Evolutionary conservation across 2,888 invertebrate species (phyloP), one percentile per base, ranked within the genome.

Genomic region (Zygogramma bicolorata): DNA sequence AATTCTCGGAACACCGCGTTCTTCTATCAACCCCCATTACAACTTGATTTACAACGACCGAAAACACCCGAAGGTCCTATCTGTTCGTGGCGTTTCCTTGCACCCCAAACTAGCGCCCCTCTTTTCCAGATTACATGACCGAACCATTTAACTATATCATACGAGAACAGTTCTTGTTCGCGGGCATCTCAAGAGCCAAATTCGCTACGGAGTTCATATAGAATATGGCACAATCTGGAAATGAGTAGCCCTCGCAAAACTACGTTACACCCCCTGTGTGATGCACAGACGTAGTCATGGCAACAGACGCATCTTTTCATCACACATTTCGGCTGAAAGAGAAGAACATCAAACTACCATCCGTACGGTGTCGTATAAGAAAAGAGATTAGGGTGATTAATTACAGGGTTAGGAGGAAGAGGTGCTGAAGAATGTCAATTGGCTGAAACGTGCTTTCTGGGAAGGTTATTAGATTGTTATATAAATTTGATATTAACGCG

Each of bases 281-380:
- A 79, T 77, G 77, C 80, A 79, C 79, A 79, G 80, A 70, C 81
- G 82, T 84, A 77, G 59, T 81, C 78, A 81, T 81, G 80, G 79
- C 73, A 79, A 84, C 83, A 80, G 82, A 82, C 82, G 82, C 83
- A 83, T 84, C 83, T 81, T 81, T 81, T 79, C 79, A 69, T 75
- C 72, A 77, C 76, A 75, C 72, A 74, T 68, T 60, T 59, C 34
- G 38, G 65, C 67, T 53, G 18, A 53, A 53, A 53, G 53, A 53
- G 46, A 59, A 73, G 65, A 63, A 67, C 67, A 68, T 63, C 73
- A 57, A 46, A 59, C 31, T 40, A 67, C 62, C 63, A 74, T 68
- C 71, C 74, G 72, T 74, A 42, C 40, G 46, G 13, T 53, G 53
- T 53, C 25, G 18, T 67, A 76, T 73, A 76, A 76, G 77, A 77